Percentiles rank a stretch among this genome's conserved stretches.
phyloP scores from a whole-genome alignment of 2,888 invertebrate species.

The Unio pictorum region DNA sequence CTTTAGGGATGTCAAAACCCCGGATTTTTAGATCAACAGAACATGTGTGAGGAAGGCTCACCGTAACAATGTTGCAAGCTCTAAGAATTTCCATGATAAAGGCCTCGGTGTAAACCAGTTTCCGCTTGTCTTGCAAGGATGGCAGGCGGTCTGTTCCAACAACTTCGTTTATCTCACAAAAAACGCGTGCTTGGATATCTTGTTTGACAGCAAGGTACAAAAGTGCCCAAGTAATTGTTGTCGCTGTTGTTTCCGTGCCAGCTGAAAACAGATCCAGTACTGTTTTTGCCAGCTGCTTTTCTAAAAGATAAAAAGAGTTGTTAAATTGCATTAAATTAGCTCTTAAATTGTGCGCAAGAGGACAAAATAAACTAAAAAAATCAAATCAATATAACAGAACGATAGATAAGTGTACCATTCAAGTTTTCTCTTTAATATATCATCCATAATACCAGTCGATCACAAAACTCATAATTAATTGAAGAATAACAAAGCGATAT shows the following conservation, averaged over 20 bases:
- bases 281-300: neutral
- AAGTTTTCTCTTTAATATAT: too few relatives aligned
- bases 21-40: neutral
- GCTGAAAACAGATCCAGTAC: neutral
- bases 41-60: neutral
- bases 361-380: too few relatives aligned
- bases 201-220: constrained; percentile 1
- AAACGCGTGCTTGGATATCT: neutral
- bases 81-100: constrained; percentile 1
- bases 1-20: neutral
- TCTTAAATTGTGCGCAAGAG: too few relatives aligned
- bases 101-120: constrained; percentile 3
- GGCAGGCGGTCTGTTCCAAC: neutral
- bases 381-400: too few relatives aligned
- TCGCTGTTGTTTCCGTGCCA: constrained; percentile 2
- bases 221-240: constrained; percentile 4
- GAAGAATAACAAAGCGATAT: too few relatives aligned
- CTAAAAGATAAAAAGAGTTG: neutral
- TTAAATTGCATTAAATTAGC: too few relatives aligned
- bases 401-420: too few relatives aligned
- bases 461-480: too few relatives aligned
- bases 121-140: constrained; percentile 2
- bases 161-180: neutral
- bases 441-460: too few relatives aligned
- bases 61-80: constrained; percentile 1